Conservation (phyloP, 1,140 invertebrate species). For the Drosophila ohnishii region DNA sequence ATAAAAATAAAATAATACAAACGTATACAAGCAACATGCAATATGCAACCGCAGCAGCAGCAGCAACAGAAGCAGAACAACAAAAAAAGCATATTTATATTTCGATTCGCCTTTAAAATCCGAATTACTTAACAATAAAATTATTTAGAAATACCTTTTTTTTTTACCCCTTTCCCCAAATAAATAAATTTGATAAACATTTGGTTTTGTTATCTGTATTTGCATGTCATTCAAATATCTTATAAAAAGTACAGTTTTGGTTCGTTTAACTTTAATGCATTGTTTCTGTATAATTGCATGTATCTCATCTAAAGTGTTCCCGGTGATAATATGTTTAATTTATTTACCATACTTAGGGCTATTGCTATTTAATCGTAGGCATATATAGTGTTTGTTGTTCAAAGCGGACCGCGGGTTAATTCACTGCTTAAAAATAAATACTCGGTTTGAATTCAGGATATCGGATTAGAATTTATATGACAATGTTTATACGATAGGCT, state of each 20-base stretch:
- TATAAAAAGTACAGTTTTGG: conserved; percentile 77
- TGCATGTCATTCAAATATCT: conserved; percentile 72
- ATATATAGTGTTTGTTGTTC: conserved; percentile 38
- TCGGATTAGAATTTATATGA: conserved; percentile 37
- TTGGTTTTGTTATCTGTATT: conserved; percentile 56
- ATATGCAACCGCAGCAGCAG: too few species aligned
- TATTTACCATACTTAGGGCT: conserved; percentile 44
- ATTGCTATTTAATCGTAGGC: conserved; percentile 41
- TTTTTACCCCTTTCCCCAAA: background rate
- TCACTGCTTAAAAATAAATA: conserved; percentile 31
- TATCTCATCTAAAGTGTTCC: conserved; percentile 69
- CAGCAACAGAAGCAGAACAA: too few species aligned
- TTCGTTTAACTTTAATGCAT: conserved; percentile 67
- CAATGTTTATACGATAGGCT: conserved; percentile 33
- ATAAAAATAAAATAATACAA: too few species aligned
- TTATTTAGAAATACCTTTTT: too few species aligned
- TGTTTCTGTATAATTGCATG: conserved; percentile 57
- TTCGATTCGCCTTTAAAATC: too few species aligned
- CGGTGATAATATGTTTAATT: conserved; percentile 53
- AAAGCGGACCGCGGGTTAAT: conserved; percentile 47
- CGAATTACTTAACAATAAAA: too few species aligned
- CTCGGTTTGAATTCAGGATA: conserved; percentile 6
- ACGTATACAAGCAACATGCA: too few species aligned
- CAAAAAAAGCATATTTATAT: too few species aligned
- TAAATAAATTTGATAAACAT: background rate